Base-by-base conservation (phyloP, 2,797 vertebrate genomes). In the Pogonophryne albipinna region DNA sequence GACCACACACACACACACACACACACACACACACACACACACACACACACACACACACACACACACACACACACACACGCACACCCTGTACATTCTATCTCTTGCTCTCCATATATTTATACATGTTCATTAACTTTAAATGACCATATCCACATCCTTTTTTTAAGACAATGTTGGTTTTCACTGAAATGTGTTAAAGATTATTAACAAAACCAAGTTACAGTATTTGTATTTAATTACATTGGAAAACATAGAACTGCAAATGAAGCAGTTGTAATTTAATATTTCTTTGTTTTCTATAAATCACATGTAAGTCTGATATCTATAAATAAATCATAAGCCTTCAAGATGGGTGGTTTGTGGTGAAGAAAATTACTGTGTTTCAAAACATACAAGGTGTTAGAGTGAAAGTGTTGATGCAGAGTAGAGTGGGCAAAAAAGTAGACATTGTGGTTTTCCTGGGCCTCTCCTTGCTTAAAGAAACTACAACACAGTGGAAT, bases 311-410 rank as follows among this genome's bases (percentile, higher is more conserved):
- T 62, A 66, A 50, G 55, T 87, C 66, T 59, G 45, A 71, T 73
- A 57, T 72, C 59, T 78, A 79, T 85, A 88, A 84, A 90, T 85
- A 83, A 82, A 85, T 76, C 63, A 45, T 57, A 71, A 62, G 74
- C 73, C 77, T 78, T 89, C 84, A 31, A 64, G 75, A 83, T 91
- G 90, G 89, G 88, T 91, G 91, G 85, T 80, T 91, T 92, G 75
- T 82, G 87, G 87, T 78, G 62, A 76, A 60, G 78, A 77, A 80
- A 84, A 89, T 87, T 64, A 77, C 71, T 76, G 53, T 66, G 12
- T 89, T 86, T 87, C 71, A 84, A 90, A 92, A 89, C 87, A 87
- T 83, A 85, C 86, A 90, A 91, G 82, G 89, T 89, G 83, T 91
- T 84, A 78, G 70, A 86, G 79, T 83, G 68, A 82, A 91, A 85